Percentiles rank a stretch among this genome's conserved stretches.
phyloP scores from a whole-genome alignment of 2,888 invertebrate genomes.

The Clitarchus hookeri region DNA sequence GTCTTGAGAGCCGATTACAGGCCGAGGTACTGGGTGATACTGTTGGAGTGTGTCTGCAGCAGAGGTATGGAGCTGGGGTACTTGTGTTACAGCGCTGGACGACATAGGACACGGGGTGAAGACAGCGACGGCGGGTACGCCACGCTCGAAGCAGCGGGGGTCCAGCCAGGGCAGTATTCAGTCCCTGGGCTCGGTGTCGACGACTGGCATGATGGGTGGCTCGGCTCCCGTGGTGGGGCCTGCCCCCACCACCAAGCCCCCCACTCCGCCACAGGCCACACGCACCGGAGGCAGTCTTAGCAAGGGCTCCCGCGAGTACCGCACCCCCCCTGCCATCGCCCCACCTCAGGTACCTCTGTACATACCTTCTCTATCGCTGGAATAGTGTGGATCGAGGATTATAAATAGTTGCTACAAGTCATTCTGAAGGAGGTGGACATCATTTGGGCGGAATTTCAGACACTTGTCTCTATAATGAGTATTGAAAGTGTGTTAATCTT shows the following conservation, averaged over 20 bases:
- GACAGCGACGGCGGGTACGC: conserved; percentile 63
- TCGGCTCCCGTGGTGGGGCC: conserved; percentile 66
- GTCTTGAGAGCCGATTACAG: too few relatives aligned
- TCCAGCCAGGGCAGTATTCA: conserved; percentile 69
- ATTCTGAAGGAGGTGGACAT: too few relatives aligned
- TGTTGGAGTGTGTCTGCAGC: too few relatives aligned
- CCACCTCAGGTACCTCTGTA: conserved; percentile 77
- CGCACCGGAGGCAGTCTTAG: conserved; percentile 60
- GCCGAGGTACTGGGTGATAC: too few relatives aligned
- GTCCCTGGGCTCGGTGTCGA: conserved; percentile 54
- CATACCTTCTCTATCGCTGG: background rate
- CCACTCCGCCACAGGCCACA: conserved; percentile 87
- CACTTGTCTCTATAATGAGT: too few relatives aligned
- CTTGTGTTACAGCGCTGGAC: conserved; percentile 69
- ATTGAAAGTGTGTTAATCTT: too few relatives aligned
- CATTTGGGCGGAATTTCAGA: too few relatives aligned
- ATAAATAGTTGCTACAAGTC: too few relatives aligned
- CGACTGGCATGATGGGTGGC: conserved; percentile 55
- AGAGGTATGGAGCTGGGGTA: too few relatives aligned
- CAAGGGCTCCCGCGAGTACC: conserved; percentile 75
- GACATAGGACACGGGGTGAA: conserved; percentile 93
- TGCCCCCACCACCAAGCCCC: conserved; percentile 93
- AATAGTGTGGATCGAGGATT: too few relatives aligned
- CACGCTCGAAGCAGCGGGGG: conserved; percentile 75
- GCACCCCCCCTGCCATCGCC: conserved; percentile 95